Evolutionary conservation across 2,797 vertebrate genomes (phyloP).

Genomic region (Hydrolagus colliei): DNA sequence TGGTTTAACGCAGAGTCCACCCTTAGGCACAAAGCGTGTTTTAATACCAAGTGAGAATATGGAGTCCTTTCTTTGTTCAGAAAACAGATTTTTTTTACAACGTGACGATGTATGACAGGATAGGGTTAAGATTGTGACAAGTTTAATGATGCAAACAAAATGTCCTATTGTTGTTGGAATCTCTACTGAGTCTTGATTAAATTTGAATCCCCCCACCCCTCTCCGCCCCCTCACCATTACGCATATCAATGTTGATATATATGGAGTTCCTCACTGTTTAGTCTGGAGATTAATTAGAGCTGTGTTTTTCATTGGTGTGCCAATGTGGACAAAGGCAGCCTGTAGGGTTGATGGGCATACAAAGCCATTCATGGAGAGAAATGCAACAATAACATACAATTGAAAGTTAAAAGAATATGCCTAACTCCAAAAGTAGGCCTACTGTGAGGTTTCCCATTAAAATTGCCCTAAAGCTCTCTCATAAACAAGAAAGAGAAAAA

Average conservation of each 20-base stretch:
- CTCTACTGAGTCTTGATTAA: background rate
- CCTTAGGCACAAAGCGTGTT: background rate
- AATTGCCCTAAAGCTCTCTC: background rate
- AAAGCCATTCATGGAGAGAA: background rate
- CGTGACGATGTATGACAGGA: background rate
- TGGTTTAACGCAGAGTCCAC: background rate
- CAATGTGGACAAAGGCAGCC: background rate
- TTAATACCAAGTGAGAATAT: background rate
- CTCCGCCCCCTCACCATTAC: background rate
- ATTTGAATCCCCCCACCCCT: background rate
- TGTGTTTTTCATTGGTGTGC: background rate
- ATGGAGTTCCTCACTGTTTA: background rate
- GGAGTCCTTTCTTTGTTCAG: background rate
- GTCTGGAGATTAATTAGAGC: background rate
- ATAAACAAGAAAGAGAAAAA: background rate
- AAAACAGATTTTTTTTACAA: background rate
- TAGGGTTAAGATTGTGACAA: background rate
- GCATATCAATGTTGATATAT: background rate
- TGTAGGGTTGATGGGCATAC: background rate
- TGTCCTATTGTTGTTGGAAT: background rate
- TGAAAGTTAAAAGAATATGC: background rate
- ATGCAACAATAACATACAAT: background rate
- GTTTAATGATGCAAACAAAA: background rate
- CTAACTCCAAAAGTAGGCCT: background rate
- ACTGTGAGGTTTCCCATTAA: constrained; percentile 1